phyloP scores from a whole-genome alignment of 2,888 invertebrate genomes.

The Copidosoma aretas region DNA sequence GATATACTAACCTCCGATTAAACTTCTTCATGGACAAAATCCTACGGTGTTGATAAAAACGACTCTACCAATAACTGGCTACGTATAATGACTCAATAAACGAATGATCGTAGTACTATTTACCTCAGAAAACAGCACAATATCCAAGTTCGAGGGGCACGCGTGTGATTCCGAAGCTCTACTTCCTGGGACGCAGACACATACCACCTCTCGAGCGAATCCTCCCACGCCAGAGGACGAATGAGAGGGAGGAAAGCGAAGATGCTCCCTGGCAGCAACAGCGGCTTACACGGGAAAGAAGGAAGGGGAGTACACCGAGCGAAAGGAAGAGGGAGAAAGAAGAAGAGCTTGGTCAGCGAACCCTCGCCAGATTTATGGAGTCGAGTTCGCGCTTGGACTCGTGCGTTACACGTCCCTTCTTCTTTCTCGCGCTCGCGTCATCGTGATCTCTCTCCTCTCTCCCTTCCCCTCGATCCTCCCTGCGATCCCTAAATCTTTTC shows the following conservation, averaged over 20 bases:
- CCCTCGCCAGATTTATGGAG: conserved; percentile 40
- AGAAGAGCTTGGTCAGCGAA: conserved; percentile 27
- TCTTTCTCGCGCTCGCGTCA: conserved; percentile 31
- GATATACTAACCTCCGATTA: too few species aligned
- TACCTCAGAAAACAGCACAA: too few species aligned
- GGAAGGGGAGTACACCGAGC: neutral
- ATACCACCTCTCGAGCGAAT: conserved; percentile 19
- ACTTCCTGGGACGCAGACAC: neutral
- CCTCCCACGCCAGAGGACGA: conserved; percentile 30
- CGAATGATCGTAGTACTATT: too few species aligned
- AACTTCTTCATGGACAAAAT: too few species aligned
- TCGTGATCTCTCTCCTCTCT: conserved; percentile 33
- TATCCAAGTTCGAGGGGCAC: too few species aligned
- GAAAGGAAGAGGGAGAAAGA: neutral
- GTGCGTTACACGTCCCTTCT: conserved; percentile 1
- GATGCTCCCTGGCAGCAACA: too few species aligned
- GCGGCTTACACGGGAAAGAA: neutral
- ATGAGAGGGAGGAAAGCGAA: too few species aligned
- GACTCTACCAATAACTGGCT: too few species aligned
- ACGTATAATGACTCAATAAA: too few species aligned
- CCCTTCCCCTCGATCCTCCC: neutral
- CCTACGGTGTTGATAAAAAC: too few species aligned
- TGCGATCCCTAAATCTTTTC: conserved; percentile 41
- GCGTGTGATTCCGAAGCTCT: too few species aligned
- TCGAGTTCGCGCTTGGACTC: conserved; percentile 19